phyloP scores from a whole-genome alignment of 2,888 invertebrate species.

The Machimus atricapillus region DNA sequence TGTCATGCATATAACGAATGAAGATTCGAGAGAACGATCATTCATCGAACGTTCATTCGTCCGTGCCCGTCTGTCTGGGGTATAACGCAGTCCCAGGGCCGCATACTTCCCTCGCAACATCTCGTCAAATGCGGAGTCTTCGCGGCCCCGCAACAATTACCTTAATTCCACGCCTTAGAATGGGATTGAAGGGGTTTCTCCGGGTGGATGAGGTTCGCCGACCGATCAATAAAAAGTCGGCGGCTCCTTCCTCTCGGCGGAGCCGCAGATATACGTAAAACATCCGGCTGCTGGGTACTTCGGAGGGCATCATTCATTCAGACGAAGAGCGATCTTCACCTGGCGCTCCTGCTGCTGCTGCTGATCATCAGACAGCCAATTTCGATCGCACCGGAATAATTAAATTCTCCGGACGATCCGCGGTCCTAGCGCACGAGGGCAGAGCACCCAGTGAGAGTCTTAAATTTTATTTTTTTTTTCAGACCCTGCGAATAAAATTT shows the following conservation, averaged over 20 bases:
- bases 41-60: no score
- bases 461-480: not conserved
- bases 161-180: conserved; percentile 24
- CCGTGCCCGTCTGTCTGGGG: no score
- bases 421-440: not conserved
- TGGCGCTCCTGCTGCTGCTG: not conserved
- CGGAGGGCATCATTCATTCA: not conserved
- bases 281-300: not conserved
- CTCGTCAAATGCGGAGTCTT: conserved; percentile 5
- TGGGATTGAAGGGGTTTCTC: not conserved
- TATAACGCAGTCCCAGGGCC: not conserved
- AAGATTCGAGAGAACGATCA: no score
- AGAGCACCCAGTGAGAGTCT: not conserved
- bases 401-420: not conserved
- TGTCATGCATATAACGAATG: no score
- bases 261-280: not conserved
- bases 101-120: not conserved
- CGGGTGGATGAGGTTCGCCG: not conserved
- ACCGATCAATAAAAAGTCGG: not conserved
- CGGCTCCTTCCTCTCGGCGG: not conserved
- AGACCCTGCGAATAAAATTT: not conserved
- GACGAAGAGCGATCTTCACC: not conserved
- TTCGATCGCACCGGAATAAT: not conserved
- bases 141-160: conserved; percentile 25
- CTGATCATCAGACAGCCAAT: not conserved